Evolutionary conservation across 2,797 vertebrate genomes (phyloP), one percentile per base, ranked within the genome.

Genomic region (Pseudochromis fuscus): DNA sequence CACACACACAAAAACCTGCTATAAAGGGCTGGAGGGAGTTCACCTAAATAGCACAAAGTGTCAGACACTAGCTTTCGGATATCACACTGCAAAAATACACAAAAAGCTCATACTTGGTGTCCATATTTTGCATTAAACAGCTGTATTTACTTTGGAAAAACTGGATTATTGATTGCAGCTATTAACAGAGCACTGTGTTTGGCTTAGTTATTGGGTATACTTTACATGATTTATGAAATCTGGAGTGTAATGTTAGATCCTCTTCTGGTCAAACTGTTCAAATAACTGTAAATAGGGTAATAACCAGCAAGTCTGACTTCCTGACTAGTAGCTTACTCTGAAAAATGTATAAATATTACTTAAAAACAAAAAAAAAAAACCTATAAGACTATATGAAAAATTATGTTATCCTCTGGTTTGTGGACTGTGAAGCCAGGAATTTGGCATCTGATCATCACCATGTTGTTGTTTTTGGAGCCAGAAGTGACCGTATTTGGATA

Each of bases 21-120:
- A 51, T 30, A 38, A 40, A 56, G 55, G 28, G n/a, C 53, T 65
- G 60, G 53, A 51, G 82, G 65, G 72, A 77, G 66, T 80, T 68
- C 64, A 79, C 58, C 57, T 67, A 79, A 82, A 82, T 68, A 84
- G 25, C 25, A 44, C 49, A 72, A 40, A 64, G 30, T n/a, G n/a
- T 40, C 9, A 33, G 66, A 74, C 57, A 35, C 50, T 11, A 51
- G 65, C 60, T 62, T 63, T 46, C 56, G n/a, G 61, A 52, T 40
- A 52, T 62, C 58, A 19, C 27, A 45, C 40, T 52, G 19, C 60
- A 67, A 58, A 77, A 7, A 81, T 40, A 64, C 49, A 56, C 49
- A 25, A 49, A 16, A 57, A 18, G 30, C 27, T 15, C 35, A 69
- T 10, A 49, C 13, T 56, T 3, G 0, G 15, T 27, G 33, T n/a